Conservation (phyloP, 2,113 vertebrate genomes). For the crab-eating macaque (Macaca fascicularis) region DNA sequence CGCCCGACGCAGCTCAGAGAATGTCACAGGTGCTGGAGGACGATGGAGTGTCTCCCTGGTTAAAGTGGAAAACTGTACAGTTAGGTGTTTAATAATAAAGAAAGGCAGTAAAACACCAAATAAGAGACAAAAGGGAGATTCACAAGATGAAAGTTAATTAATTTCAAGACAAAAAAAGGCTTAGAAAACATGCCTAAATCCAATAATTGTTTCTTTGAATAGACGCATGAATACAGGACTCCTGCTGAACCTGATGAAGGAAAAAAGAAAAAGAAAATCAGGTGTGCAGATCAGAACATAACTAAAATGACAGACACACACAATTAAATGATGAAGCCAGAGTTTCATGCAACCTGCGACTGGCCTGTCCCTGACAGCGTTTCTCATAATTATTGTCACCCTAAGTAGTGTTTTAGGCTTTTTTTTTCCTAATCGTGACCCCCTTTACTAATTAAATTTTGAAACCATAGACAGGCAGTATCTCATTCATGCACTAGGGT, state of each 20-base stretch:
- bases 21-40: fast-evolving
- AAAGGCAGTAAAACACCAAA: not conserved
- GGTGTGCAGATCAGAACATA: not conserved
- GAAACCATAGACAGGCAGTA: fast-evolving
- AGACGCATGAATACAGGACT: fast-evolving
- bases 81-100: too few relatives aligned
- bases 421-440: fast-evolving
- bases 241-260: not conserved
- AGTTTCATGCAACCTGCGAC: fast-evolving
- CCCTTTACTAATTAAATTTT: too few relatives aligned
- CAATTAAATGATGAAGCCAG: fast-evolving
- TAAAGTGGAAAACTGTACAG: not conserved
- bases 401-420: too few relatives aligned
- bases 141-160: not conserved
- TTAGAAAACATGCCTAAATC: too few relatives aligned
- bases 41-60: too few relatives aligned
- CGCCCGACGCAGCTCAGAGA: fast-evolving
- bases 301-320: not conserved
- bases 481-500: fast-evolving
- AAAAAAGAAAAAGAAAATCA: not conserved
- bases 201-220: not conserved
- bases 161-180: not conserved
- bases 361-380: not conserved
- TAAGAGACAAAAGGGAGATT: not conserved
- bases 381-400: not conserved